Conservation (phyloP, 2,888 invertebrate genomes). For the Coleophora flavipennella region DNA sequence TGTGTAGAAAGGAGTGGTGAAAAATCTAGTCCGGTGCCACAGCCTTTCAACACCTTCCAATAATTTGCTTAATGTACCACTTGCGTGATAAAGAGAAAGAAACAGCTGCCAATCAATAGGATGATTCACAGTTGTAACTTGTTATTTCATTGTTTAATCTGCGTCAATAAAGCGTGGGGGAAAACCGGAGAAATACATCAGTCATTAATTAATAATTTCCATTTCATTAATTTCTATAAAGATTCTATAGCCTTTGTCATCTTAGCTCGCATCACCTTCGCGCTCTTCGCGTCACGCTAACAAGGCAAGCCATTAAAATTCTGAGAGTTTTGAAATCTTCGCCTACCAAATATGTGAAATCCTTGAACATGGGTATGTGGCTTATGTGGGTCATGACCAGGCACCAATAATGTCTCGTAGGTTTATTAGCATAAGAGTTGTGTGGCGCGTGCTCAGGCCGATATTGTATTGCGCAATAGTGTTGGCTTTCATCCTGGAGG, state of each 20-base stretch:
- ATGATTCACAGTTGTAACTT: slow-evolving; percentile 5
- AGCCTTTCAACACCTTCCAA: slow-evolving; percentile 27
- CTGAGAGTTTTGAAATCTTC: slow-evolving; percentile 61
- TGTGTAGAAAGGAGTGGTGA: slow-evolving; percentile 57
- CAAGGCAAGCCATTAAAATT: slow-evolving; percentile 50
- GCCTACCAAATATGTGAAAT: slow-evolving; percentile 70
- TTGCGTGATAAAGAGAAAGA: slow-evolving; percentile 16
- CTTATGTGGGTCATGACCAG: slow-evolving; percentile 70
- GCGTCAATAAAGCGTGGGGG: slow-evolving; percentile 20
- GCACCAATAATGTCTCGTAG: slow-evolving; percentile 60
- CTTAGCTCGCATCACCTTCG: slow-evolving; percentile 24
- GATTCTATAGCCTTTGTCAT: slow-evolving; percentile 21
- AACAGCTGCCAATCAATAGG: not conserved
- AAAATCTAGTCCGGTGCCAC: slow-evolving; percentile 46
- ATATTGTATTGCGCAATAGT: slow-evolving; percentile 57
- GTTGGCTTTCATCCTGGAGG: slow-evolving; percentile 73
- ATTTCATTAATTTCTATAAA: slow-evolving; percentile 17
- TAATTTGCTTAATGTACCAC: slow-evolving; percentile 18
- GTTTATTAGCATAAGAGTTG: slow-evolving; percentile 63
- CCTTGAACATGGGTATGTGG: slow-evolving; percentile 59
- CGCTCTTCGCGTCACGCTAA: slow-evolving; percentile 30
- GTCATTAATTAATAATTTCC: slow-evolving; percentile 8
- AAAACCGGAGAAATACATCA: slow-evolving; percentile 26
- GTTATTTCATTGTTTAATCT: slow-evolving; percentile 9
- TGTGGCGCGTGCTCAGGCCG: slow-evolving; percentile 51